A percentile compares a stretch with the other conserved stretches of the same genome.
Conservation (phyloP, 37 sponge, comb jelly and placozoan species). For the Eunapius fragilis region DNA sequence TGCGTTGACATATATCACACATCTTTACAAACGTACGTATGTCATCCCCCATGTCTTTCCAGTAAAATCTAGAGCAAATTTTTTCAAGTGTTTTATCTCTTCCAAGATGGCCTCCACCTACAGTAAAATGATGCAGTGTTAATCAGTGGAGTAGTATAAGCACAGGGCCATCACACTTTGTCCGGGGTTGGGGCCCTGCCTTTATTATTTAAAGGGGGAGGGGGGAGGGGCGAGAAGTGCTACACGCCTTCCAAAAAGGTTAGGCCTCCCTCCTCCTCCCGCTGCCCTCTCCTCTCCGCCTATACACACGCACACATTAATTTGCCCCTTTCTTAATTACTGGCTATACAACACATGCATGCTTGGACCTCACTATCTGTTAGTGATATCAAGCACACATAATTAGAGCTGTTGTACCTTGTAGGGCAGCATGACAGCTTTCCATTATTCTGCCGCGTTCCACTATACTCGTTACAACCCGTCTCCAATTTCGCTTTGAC, state of each 20-base stretch:
- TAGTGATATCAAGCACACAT: no score
- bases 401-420: no score
- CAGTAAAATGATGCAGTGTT: not conserved
- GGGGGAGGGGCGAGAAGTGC: not conserved
- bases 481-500: no score
- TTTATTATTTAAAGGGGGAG: not conserved
- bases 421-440: no score
- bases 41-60: slow-evolving; percentile 8
- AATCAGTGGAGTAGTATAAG: not conserved
- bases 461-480: no score
- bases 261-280: not conserved
- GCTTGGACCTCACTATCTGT: no score
- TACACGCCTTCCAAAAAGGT: not conserved
- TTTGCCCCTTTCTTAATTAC: no score
- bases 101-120: slow-evolving; percentile 41
- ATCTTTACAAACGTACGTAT: not conserved
- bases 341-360: no score
- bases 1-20: slow-evolving; percentile 37
- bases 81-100: slow-evolving; percentile 46
- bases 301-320: not conserved
- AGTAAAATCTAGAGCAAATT: slow-evolving; percentile 17
- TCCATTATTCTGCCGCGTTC: no score
- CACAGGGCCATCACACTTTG: no score
- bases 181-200: no score
- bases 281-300: not conserved